These are phyloP conservation scores for Sceloporus undulatus DNA, from an alignment of 2,113 vertebrate species.

Conservation along the genomic window DNA sequence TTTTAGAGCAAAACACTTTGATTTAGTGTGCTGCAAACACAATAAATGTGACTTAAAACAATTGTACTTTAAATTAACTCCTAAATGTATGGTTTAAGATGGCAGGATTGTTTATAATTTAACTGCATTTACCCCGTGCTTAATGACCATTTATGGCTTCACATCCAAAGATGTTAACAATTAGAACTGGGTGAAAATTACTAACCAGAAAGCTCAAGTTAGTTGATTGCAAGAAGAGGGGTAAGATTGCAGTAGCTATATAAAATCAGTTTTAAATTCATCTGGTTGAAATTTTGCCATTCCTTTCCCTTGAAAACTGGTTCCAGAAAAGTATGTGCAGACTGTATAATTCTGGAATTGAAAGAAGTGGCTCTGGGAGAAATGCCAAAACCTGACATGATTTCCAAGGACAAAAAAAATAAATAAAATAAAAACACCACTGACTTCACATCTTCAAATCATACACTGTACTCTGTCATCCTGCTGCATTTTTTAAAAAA, in stretches of 20 bases:
- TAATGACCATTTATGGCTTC: slow-evolving; percentile 27
- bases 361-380: slow-evolving; percentile 10
- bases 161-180: slow-evolving; percentile 10
- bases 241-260: background rate
- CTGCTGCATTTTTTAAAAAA: background rate
- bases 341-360: background rate
- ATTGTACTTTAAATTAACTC: slow-evolving; percentile 21
- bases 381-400: slow-evolving; percentile 29
- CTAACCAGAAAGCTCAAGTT: background rate
- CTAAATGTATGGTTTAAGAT: accelerated
- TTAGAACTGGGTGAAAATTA: background rate
- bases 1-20: background rate
- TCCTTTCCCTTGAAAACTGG: background rate
- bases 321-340: background rate
- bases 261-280: slow-evolving; percentile 4
- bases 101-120: accelerated
- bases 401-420: slow-evolving; percentile 20
- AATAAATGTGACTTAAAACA: slow-evolving; percentile 2
- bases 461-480: accelerated
- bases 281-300: background rate
- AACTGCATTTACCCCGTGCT: background rate
- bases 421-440: accelerated
- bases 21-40: slow-evolving; percentile 13
- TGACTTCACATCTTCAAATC: background rate
- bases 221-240: background rate